Evolutionary conservation across 2,888 invertebrate genomes (phyloP), one percentile per base, ranked within the genome.

Genomic region (Drosophila algonquin): DNA sequence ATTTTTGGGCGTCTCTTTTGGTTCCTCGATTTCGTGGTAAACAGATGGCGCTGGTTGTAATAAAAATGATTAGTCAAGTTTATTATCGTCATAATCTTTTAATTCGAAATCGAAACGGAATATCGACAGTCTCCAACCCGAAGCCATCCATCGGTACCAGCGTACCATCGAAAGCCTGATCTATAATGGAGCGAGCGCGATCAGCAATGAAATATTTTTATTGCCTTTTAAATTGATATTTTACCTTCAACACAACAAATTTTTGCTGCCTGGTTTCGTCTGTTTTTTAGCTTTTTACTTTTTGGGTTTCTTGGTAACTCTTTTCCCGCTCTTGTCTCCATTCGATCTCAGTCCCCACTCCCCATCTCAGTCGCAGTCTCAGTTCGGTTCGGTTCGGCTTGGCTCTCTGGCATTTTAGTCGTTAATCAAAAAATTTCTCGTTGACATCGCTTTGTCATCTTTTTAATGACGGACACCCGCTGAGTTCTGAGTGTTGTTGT

Each of bases 41-140:
- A 82, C 60, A 77, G 69, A 48, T 61, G 55, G 52, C 46, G 16
- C 55, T 47, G 47, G 57, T 69, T 85, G 80, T 87, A 86, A 89
- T 86, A 87, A 87, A 86, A 87, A 86, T 86, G 85, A 89, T 86
- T 89, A 87, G 89, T 87, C 89, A 87, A 89, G 79, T 85, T 87
- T 85, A 87, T 81, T 86, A 86, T 86, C 85, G 80, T 85, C 87
- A 80, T 89, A 86, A 86, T 86, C 89, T 87, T 81, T 86, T 87
- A 87, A 89, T 89, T 81, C 58, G 82, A 86, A 86, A 82, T 89
- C 87, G 87, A 85, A 85, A 81, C 65, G 48, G 60, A 76, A 74
- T 87, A 87, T 87, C 89, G 85, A 81, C 12, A 32, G 30, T 21
- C 21, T 21, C 21, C 27, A 7, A 7, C 30, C 30, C 30, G 27